A percentile compares a stretch with the other conserved stretches of the same genome.
These are phyloP conservation scores for Periplaneta americana DNA, from an alignment of 1,140 invertebrate species.

Conservation along the genomic window DNA sequence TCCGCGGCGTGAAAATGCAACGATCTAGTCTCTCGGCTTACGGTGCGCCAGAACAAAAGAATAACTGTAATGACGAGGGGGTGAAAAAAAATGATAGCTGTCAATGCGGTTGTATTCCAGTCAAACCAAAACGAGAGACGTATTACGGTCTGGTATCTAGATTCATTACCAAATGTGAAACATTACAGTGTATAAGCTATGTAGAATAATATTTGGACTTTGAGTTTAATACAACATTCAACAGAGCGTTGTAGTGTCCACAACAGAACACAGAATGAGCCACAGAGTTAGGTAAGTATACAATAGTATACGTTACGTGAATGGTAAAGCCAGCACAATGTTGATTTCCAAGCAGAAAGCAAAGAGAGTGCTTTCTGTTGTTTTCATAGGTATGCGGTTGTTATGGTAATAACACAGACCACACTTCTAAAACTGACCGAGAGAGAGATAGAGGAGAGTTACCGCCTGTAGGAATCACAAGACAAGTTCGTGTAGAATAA, in stretches of 20 bases:
- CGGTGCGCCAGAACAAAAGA: too few relatives aligned
- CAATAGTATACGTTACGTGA: neutral
- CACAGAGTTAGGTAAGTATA: neutral
- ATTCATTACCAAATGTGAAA: neutral
- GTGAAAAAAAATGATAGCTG: too few relatives aligned
- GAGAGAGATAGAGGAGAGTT: too few relatives aligned
- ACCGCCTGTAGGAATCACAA: neutral
- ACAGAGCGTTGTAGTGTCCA: neutral
- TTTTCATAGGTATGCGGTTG: neutral
- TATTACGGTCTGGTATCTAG: too few relatives aligned
- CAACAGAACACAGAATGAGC: neutral
- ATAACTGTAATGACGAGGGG: too few relatives aligned
- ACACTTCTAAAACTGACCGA: neutral
- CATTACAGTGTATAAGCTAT: neutral
- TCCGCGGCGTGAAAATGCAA: too few relatives aligned
- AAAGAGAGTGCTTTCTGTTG: neutral
- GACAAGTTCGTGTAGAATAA: neutral
- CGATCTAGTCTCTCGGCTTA: too few relatives aligned
- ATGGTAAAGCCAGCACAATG: neutral
- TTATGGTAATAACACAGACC: neutral
- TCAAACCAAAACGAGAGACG: too few relatives aligned
- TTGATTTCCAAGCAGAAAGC: neutral
- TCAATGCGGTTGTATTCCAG: too few relatives aligned
- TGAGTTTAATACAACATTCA: neutral
- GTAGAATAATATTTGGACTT: neutral